These are phyloP conservation scores for Anagyrus pseudococci DNA, from an alignment of 2,888 invertebrate genomes.

Conservation along the genomic window DNA sequence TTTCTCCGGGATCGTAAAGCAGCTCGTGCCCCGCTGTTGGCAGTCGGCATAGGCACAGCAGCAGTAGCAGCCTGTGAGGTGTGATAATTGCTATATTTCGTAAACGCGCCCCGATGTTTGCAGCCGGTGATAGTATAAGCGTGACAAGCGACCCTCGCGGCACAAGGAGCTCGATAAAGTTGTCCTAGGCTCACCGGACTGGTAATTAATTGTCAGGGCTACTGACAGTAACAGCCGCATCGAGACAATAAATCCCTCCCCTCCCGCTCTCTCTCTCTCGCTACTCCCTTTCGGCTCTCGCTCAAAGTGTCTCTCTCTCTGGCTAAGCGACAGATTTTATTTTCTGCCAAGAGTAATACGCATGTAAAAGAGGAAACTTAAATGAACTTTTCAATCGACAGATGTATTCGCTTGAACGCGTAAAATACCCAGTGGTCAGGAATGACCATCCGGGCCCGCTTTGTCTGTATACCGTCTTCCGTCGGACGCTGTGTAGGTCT, in stretches of 20 bases:
- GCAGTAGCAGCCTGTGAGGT: neutral
- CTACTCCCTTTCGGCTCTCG: too few species aligned
- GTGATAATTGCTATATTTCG: slow-evolving; percentile 35
- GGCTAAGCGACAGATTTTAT: too few species aligned
- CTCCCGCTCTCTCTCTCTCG: neutral
- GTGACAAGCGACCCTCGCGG: neutral
- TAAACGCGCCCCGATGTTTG: slow-evolving; percentile 8
- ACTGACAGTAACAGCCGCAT: neutral
- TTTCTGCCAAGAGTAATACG: too few species aligned
- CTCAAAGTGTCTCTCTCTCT: too few species aligned
- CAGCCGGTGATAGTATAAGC: slow-evolving; percentile 1
- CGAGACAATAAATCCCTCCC: too few species aligned
- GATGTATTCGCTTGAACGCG: too few species aligned
- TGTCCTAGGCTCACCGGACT: neutral
- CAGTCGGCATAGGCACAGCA: neutral
- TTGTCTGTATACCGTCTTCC: too few species aligned
- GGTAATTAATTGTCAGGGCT: neutral
- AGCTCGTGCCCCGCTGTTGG: neutral
- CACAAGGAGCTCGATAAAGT: slow-evolving; percentile 1
- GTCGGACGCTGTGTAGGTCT: too few species aligned
- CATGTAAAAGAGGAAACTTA: too few species aligned
- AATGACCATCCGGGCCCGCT: too few species aligned
- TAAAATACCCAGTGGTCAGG: too few species aligned
- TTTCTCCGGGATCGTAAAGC: slow-evolving; percentile 10
- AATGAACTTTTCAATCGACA: too few species aligned